Base-by-base conservation (phyloP, 2,888 invertebrate genomes). In the Thumatha senex region DNA sequence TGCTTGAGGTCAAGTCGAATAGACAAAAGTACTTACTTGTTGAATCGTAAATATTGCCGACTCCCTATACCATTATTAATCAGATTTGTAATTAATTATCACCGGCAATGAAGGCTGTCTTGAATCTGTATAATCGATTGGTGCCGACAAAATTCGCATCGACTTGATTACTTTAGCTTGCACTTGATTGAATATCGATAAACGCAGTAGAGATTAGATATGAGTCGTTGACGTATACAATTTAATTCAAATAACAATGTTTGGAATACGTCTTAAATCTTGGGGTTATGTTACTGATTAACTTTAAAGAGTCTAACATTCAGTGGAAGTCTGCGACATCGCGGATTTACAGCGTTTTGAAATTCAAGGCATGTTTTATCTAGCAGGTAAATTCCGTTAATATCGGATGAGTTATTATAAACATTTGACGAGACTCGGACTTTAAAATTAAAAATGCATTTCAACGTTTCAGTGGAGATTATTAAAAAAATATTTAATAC, bases 41-140 rank as follows among this genome's bases (percentile, higher is more conserved):
- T 24, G 18, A 24, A 24, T 24, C 18, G 5, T 24, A 4, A 24
- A 24, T 24, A 24, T 24, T 24, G 5, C 18, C 2, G 18, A 24
- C 18, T 24, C 18, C 18, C 18, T 5, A 4, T 31, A 31, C 31
- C 8, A 31, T 31, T 31, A 31, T 36, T 54, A 54, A 62, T 47
- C 51, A 49, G 48, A 52, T 55, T 54, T 45, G 50, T 50, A 59
- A 64, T 67, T 67, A 61, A 58, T 66, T 66, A 58, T 47, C 42
- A 59, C 56, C 50, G 39, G 54, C 46, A 62, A 51, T 56, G 58
- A 51, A 40, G 38, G 48, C 52, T 43, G 43, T 56, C 52, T 58
- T 50, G 61, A 58, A 51, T 56, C 52, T 56, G 30, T 29, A 47
- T 58, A 67, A 69, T 65, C 58, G 61, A 65, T 65, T 65, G 39